Evolutionary conservation across 1,140 invertebrate species (phyloP), one percentile per base, ranked within the genome.

Genomic region (Stenopsyche tienmushanensis): DNA sequence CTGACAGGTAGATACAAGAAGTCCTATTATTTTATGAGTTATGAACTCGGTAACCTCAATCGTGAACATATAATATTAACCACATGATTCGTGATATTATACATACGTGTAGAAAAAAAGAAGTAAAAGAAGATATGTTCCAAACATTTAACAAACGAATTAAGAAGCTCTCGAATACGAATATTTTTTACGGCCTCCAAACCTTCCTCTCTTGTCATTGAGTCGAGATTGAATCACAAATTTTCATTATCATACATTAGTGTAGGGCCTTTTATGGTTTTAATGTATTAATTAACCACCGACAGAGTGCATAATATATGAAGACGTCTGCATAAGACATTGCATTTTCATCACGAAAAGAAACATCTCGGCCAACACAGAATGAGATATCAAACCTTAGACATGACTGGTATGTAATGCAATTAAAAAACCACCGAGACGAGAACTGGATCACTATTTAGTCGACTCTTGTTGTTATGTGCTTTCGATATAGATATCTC

Each of bases 11-110:
- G 44, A 15, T 47, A 60, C 57, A 60, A 60, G 57, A 60, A 60
- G 57, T 60, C 57, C 10, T 60, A 60, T 60, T 60, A 60, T 60
- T 60, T 60, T 60, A 60, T 60, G 57, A 60, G 57, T 60, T 60
- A 60, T 60, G 57, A 60, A 60, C 57, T 39, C 57, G 57, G 57
- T 49, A 60, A 60, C 57, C 57, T 39, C 57, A 34, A 60, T 60
- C 57, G 57, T 60, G 57, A 60, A 23, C 57, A 20, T 18, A 47
- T 24, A 47, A 23, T 60, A 60, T 60, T 60, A 58, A 58, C 34
- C 55, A 15, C 34, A 58, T 58, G 17, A 44, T 58, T 58, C 57
- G 57, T 60, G 57, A 60, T 15, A 34, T 21, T 57, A 26, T 18
- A 41, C 52, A 47, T 15, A 55, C 52, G 26, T 15, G 8, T 26